Conservation (phyloP, 2,888 invertebrate species). For the Protophormia terraenovae region DNA sequence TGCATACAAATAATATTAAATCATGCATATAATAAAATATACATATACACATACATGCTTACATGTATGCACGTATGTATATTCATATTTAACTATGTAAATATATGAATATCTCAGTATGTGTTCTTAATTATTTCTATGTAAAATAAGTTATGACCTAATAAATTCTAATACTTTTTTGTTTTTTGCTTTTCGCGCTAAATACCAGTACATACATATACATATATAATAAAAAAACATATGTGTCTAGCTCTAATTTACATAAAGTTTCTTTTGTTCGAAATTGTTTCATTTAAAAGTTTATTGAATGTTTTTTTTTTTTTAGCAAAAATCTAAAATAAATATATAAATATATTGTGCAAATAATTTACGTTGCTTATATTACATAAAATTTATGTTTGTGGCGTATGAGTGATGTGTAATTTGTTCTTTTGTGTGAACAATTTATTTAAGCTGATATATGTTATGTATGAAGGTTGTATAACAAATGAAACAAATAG, state of each 20-base stretch:
- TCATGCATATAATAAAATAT: background rate
- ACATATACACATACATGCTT: background rate
- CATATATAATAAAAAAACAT: no score
- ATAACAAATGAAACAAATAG: background rate
- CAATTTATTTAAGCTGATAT: background rate
- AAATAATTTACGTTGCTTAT: background rate
- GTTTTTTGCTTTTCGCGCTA: background rate
- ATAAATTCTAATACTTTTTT: slow-evolving; percentile 3
- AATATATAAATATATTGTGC: background rate
- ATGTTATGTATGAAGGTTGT: background rate
- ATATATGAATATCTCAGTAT: background rate
- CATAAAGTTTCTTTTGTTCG: background rate
- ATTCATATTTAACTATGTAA: background rate
- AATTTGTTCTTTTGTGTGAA: background rate
- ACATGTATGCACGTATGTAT: background rate
- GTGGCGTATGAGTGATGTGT: slow-evolving; percentile 25
- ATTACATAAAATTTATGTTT: background rate
- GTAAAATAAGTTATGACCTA: slow-evolving; percentile 28
- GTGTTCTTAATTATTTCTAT: background rate
- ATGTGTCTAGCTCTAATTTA: no score
- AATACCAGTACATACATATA: background rate
- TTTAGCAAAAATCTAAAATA: background rate
- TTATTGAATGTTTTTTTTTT: background rate
- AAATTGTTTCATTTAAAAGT: background rate
- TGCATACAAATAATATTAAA: background rate